These are phyloP conservation scores for Altica lythri DNA, from an alignment of 2,888 invertebrate genomes.

Conservation along the genomic window DNA sequence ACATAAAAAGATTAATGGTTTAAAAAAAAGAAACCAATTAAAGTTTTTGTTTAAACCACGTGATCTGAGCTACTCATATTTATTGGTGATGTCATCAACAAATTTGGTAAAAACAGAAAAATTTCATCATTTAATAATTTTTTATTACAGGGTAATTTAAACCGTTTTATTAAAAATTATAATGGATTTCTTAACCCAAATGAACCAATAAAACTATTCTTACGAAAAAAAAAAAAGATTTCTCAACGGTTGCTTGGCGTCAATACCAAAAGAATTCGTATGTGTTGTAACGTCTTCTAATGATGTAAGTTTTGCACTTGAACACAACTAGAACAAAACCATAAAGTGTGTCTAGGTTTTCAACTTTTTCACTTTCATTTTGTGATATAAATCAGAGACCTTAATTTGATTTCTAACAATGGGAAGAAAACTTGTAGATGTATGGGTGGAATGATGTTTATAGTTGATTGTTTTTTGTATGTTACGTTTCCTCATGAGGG, in stretches of 20 bases:
- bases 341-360: conserved; percentile 18
- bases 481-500: conserved; percentile 12
- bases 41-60: too few species aligned
- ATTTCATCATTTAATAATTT: too few species aligned
- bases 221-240: not conserved
- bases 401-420: conserved; percentile 18
- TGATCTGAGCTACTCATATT: too few species aligned
- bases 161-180: too few species aligned
- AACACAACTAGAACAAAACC: conserved; percentile 10
- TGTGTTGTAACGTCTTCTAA: conserved; percentile 11
- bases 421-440: conserved; percentile 13
- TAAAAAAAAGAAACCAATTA: too few species aligned
- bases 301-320: conserved; percentile 17
- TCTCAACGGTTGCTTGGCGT: not conserved
- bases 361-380: conserved; percentile 12
- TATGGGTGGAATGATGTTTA: conserved; percentile 13
- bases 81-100: too few species aligned
- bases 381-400: conserved; percentile 7
- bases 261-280: not conserved
- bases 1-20: too few species aligned
- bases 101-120: too few species aligned
- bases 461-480: conserved; percentile 18
- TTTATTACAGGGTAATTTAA: too few species aligned
- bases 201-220: not conserved
- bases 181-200: too few species aligned